Evolutionary conservation across 1,140 invertebrate genomes (phyloP).

Genomic region (Scaptomyza graminum): DNA sequence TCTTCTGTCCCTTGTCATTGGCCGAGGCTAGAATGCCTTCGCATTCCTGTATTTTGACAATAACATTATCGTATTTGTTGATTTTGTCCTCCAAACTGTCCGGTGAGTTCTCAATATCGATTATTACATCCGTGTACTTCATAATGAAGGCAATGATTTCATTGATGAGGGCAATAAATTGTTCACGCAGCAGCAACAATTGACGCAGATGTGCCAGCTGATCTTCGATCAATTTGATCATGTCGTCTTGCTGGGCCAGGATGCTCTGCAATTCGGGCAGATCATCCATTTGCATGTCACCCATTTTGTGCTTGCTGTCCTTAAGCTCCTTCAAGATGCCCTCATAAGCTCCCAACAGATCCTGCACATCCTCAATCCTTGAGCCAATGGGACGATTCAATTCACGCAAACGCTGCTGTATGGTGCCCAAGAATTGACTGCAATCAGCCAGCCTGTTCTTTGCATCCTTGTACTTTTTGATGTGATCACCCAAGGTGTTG

Average conservation of each 20-base stretch:
- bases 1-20: slow-evolving; percentile 95
- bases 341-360: slow-evolving; percentile 91
- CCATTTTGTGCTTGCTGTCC: slow-evolving; percentile 91
- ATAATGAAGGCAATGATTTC: slow-evolving; percentile 94
- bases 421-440: slow-evolving; percentile 90
- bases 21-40: slow-evolving; percentile 94
- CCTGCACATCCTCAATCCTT: slow-evolving; percentile 92
- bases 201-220: slow-evolving; percentile 92
- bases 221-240: slow-evolving; percentile 92
- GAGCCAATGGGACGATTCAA: slow-evolving; percentile 93
- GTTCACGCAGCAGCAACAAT: slow-evolving; percentile 91
- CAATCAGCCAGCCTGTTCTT: slow-evolving; percentile 91
- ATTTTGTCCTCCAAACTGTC: slow-evolving; percentile 94
- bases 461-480: slow-evolving; percentile 91
- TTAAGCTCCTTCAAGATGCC: slow-evolving; percentile 91
- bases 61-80: slow-evolving; percentile 93
- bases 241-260: slow-evolving; percentile 91
- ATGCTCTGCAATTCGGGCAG: slow-evolving; percentile 91
- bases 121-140: slow-evolving; percentile 93
- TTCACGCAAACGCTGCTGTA: slow-evolving; percentile 92
- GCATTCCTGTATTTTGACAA: slow-evolving; percentile 93
- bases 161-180: slow-evolving; percentile 92
- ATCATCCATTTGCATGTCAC: slow-evolving; percentile 90
- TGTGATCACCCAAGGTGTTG: slow-evolving; percentile 88
- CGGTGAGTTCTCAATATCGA: slow-evolving; percentile 92